Evolutionary conservation across 2,113 vertebrate genomes (phyloP).

Genomic region (Xerus inauris): DNA sequence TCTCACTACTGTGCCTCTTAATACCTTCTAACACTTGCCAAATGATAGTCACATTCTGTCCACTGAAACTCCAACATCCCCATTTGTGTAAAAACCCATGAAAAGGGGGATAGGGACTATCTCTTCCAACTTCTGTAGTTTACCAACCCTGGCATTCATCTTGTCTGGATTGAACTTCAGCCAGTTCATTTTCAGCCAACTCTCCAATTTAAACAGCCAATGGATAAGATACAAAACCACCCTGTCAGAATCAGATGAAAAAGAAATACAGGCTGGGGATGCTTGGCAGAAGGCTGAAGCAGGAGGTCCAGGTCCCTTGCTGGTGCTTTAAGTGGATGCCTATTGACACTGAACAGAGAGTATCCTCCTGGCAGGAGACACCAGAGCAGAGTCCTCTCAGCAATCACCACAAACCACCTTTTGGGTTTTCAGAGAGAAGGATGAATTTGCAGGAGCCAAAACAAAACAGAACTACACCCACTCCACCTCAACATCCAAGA

Average conservation of each 20-base stretch:
- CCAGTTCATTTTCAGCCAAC: slow-evolving; percentile 63
- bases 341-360: slow-evolving; percentile 41
- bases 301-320: slow-evolving; percentile 50
- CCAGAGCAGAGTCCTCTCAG: background rate
- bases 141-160: slow-evolving; percentile 49
- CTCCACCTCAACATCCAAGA: background rate
- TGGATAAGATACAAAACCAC: slow-evolving; percentile 64
- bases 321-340: slow-evolving; percentile 61
- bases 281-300: slow-evolving; percentile 53
- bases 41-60: background rate
- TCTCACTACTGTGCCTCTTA: background rate
- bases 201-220: slow-evolving; percentile 51
- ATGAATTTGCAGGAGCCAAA: slow-evolving; percentile 29
- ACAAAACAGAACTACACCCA: slow-evolving; percentile 38
- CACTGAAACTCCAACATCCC: background rate
- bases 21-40: slow-evolving; percentile 4
- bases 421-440: slow-evolving; percentile 55
- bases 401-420: slow-evolving; percentile 65
- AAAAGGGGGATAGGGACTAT: background rate
- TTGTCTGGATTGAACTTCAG: slow-evolving; percentile 57
- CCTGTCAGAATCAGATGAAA: slow-evolving; percentile 58
- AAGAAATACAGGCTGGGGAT: slow-evolving; percentile 59
- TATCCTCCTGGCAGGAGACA: slow-evolving; percentile 29
- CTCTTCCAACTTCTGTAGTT: slow-evolving; percentile 52
- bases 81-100: slow-evolving; percentile 8